These are phyloP conservation scores for Hydropsyche betteni DNA, from an alignment of 2,888 invertebrate genomes.

Conservation along the genomic window DNA sequence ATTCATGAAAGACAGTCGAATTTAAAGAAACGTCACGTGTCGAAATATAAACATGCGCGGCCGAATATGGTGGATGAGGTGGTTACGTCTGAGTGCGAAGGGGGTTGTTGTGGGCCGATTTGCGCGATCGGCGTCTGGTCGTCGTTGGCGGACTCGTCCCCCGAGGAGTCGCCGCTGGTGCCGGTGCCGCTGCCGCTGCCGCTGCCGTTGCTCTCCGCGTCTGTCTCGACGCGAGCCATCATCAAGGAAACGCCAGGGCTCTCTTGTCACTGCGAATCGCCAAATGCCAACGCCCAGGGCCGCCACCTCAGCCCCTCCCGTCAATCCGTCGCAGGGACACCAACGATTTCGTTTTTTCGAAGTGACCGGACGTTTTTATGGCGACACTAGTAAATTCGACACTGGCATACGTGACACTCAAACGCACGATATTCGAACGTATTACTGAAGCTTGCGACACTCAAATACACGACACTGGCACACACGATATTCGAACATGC, in stretches of 20 bases:
- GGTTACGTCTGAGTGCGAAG: not conserved
- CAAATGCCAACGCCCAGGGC: not conserved
- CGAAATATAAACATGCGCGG: too few species aligned
- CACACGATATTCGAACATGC: too few species aligned
- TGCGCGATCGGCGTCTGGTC: not conserved
- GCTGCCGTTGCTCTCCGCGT: constrained; percentile 38
- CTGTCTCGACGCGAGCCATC: constrained; percentile 50
- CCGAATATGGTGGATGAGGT: not conserved
- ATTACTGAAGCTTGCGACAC: too few species aligned
- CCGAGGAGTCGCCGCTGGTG: constrained; percentile 37
- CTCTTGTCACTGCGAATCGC: too few species aligned
- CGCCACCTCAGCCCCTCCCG: constrained; percentile 1
- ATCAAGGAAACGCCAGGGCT: not conserved
- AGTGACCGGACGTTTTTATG: too few species aligned
- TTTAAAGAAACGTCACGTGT: not conserved
- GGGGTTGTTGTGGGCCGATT: not conserved
- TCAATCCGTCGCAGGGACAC: too few species aligned
- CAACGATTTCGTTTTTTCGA: too few species aligned
- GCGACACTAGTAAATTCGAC: too few species aligned
- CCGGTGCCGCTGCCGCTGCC: constrained; percentile 40
- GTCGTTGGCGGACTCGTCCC: not conserved
- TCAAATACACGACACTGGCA: too few species aligned
- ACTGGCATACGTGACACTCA: too few species aligned
- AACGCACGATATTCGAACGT: too few species aligned
- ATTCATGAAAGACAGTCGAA: not conserved